Evolutionary conservation across 2,888 invertebrate genomes (phyloP).

Genomic region (Epinotia brunnichana): DNA sequence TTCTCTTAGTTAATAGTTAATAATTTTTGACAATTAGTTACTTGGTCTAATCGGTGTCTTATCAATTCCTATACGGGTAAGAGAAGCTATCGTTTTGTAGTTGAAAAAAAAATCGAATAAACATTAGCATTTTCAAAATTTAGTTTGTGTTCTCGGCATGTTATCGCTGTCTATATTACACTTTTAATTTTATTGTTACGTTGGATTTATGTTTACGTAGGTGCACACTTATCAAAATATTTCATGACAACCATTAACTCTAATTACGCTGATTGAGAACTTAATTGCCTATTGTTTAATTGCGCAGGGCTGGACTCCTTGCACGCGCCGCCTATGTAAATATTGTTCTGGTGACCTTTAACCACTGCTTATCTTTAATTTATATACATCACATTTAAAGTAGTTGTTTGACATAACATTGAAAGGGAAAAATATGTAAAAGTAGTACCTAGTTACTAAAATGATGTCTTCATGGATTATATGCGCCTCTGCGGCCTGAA

Average conservation of each 20-base stretch:
- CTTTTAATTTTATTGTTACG: neutral
- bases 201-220: neutral
- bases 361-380: conserved; percentile 2
- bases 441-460: neutral
- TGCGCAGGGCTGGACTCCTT: neutral
- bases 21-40: neutral
- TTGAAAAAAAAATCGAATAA: neutral
- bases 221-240: no score
- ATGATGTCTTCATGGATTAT: neutral
- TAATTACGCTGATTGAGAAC: neutral
- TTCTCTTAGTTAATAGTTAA: neutral
- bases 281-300: neutral
- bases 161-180: no score
- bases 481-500: neutral
- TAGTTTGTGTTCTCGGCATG: neutral
- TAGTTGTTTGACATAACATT: neutral
- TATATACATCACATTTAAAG: neutral
- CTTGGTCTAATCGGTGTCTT: neutral
- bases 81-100: neutral
- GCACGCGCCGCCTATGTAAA: conserved; percentile 10
- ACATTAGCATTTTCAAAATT: neutral
- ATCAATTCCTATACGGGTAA: neutral
- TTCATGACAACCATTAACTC: no score
- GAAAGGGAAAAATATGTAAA: neutral
- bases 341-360: conserved; percentile 21